Evolutionary conservation across 37 sponge, comb jelly and placozoan species (phyloP).

Genomic region (Axinella damicornis): DNA sequence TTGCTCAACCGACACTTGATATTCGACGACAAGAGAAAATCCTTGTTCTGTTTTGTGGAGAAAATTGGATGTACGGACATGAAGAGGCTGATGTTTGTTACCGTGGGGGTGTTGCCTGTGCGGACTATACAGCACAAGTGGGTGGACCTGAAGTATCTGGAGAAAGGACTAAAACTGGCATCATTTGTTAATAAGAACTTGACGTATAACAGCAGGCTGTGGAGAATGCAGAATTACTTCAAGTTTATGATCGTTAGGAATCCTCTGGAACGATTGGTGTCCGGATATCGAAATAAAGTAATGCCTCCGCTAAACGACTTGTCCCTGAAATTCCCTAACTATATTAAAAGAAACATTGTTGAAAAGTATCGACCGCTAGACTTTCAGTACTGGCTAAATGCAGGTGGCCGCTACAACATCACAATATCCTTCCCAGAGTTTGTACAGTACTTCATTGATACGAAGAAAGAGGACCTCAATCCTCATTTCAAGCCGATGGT

Average conservation of each 20-base stretch:
- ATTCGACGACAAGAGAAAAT: slow-evolving; percentile 2
- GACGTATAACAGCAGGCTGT: slow-evolving; percentile 7
- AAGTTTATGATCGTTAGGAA: not conserved
- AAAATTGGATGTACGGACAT: slow-evolving; percentile 31
- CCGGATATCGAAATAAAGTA: no score
- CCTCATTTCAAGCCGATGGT: slow-evolving; percentile 18
- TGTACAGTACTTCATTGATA: slow-evolving; percentile 15
- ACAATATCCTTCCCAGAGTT: slow-evolving; percentile 16
- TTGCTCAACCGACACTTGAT: slow-evolving; percentile 36
- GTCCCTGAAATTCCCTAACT: no score
- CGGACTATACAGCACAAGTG: not conserved
- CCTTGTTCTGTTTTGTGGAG: slow-evolving; percentile 33
- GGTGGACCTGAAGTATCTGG: not conserved
- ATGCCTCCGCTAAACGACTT: no score
- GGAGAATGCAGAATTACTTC: slow-evolving; percentile 29
- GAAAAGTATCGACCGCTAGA: slow-evolving; percentile 6
- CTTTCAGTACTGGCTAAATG: not conserved
- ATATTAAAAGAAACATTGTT: not conserved
- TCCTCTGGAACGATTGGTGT: no score
- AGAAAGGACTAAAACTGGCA: not conserved
- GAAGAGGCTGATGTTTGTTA: slow-evolving; percentile 13
- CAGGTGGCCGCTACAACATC: not conserved
- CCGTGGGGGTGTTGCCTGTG: not conserved
- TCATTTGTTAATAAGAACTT: slow-evolving; percentile 14
- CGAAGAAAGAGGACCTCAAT: not conserved